Evolutionary conservation across 2,888 invertebrate genomes (phyloP).

Genomic region (Drosophila niveifrons): DNA sequence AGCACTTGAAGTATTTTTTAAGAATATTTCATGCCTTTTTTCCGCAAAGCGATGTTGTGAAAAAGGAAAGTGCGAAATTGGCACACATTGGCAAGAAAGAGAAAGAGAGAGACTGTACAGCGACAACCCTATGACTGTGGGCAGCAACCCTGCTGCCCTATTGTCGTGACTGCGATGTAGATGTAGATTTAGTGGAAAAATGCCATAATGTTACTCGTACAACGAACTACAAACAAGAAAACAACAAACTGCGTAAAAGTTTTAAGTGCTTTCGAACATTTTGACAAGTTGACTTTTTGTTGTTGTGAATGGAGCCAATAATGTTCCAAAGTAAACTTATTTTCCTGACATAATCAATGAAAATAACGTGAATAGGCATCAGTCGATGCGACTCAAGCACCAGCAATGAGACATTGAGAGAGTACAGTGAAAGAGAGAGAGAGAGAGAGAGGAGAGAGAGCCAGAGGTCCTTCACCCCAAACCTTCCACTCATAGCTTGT

Average conservation of each 20-base stretch:
- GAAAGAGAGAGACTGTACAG: not conserved
- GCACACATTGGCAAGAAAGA: slow-evolving; percentile 37
- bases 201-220: slow-evolving; percentile 54
- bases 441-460: not conserved
- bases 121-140: slow-evolving; percentile 18
- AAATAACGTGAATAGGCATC: slow-evolving; percentile 57
- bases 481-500: not conserved
- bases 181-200: slow-evolving; percentile 68
- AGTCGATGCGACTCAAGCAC: slow-evolving; percentile 12
- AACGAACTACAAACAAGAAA: slow-evolving; percentile 62
- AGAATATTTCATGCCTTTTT: slow-evolving; percentile 46
- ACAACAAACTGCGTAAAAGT: slow-evolving; percentile 68
- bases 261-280: slow-evolving; percentile 78
- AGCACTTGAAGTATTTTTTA: slow-evolving; percentile 37
- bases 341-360: slow-evolving; percentile 71
- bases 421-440: not conserved
- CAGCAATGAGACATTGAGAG: not conserved
- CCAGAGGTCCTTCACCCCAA: not conserved
- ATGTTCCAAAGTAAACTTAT: slow-evolving; percentile 71
- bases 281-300: slow-evolving; percentile 77
- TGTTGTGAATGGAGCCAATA: slow-evolving; percentile 70
- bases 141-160: slow-evolving; percentile 1
- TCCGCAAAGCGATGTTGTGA: slow-evolving; percentile 9
- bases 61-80: slow-evolving; percentile 70
- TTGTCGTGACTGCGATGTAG: slow-evolving; percentile 6